phyloP scores from a whole-genome alignment of 1,140 invertebrate genomes.

The Hylyphantes graminicola region DNA sequence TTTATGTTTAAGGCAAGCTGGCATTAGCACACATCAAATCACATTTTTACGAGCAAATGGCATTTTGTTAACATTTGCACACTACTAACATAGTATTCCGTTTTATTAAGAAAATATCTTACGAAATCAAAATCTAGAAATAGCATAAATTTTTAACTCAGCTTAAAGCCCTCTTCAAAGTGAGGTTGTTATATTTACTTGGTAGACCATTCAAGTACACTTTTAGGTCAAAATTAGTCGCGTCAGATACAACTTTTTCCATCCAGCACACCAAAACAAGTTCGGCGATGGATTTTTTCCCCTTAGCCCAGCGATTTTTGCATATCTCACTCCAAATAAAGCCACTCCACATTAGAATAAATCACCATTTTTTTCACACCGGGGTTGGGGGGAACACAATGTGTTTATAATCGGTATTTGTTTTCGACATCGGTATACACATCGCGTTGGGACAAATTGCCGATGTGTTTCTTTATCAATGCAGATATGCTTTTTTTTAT shows the following conservation, averaged over 20 bases:
- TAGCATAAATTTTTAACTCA: no score
- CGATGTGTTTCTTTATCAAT: not conserved
- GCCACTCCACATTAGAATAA: not conserved
- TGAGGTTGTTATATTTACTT: no score
- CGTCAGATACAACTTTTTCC: no score
- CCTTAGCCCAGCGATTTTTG: not conserved
- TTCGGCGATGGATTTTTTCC: not conserved
- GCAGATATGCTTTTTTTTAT: not conserved
- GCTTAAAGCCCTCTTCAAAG: no score
- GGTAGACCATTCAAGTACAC: no score
- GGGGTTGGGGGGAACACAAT: not conserved
- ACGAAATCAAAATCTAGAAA: not conserved
- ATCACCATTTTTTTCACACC: constrained; percentile 1
- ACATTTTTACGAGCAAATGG: no score
- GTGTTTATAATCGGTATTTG: constrained; percentile 9
- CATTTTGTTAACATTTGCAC: no score
- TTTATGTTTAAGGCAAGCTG: no score
- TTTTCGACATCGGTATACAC: not conserved
- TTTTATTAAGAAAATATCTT: not conserved
- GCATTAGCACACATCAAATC: no score
- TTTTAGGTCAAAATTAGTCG: no score
- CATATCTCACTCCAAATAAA: not conserved
- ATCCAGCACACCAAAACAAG: not conserved
- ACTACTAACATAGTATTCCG: no score
- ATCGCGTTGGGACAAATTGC: not conserved